Evolutionary conservation across 1,140 invertebrate species (phyloP), one percentile per base, ranked within the genome.

Genomic region (Drosophila chauvacae): DNA sequence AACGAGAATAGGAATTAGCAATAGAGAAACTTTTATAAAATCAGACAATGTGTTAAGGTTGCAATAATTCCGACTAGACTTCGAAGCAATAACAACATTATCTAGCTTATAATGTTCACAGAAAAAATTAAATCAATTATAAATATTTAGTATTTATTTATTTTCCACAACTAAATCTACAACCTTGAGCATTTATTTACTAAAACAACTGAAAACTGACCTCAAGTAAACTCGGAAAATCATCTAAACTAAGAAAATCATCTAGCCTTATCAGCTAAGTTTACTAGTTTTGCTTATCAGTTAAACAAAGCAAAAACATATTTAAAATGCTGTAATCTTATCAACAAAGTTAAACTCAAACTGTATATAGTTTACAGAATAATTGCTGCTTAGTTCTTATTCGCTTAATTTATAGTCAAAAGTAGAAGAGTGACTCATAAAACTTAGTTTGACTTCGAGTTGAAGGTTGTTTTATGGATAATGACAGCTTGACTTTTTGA

Each of bases 251-350:
- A 23, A 23, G 23, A 23, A 23, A 23, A 23, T 23, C 23, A 23
- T 23, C 23, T 23, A 23, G 23, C 10, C 13, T 60, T 18, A 45
- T 26, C 20, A 45, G 41, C 2, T 18, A 30, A 42, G 28, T 44
- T 61, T n/a, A 18, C 9, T n/a, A 42, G 4, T 20, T n/a, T 16
- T 45, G 2, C 41, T 61, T 65, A 65, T 61, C 41, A 35, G 7
- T 11, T 18, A 23, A 33, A 59, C 7, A 18, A 11, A n/a, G 18
- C 4, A 20, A 62, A 62, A 57, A 10, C 2, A 2, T 2, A 11
- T 55, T 56, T 14, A 9, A 20, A 41, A 6, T 41, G 60, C 10
- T 63, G 35, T 58, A 59, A 42, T 63, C 28, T 68, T 39, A 68
- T 68, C 64, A 63, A n/a, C 13, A 48, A 33, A 35, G 51, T 57